phyloP scores from a whole-genome alignment of 1,140 invertebrate species.

The Oreohelix idahoensis region DNA sequence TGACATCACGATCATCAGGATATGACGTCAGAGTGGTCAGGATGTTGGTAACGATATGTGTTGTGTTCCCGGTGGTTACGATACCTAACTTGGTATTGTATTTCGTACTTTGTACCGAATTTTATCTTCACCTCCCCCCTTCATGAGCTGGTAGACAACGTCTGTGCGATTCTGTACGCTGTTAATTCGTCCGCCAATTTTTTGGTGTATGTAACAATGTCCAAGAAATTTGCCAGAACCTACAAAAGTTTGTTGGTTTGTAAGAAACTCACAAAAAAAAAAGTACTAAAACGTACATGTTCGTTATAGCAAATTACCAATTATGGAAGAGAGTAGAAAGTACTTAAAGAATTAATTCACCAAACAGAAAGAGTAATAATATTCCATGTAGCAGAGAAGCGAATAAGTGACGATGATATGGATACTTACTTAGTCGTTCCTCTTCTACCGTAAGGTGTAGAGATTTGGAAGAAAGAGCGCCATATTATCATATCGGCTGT shows the following conservation, averaged over 20 bases:
- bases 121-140: not conserved
- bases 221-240: conserved; percentile 18
- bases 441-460: no score
- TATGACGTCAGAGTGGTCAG: conserved; percentile 5
- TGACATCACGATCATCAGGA: not conserved
- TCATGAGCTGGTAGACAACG: not conserved
- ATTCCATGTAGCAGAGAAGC: no score
- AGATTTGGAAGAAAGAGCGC: no score
- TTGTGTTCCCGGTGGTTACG: not conserved
- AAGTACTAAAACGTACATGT: no score
- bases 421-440: no score
- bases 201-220: conserved; percentile 1
- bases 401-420: no score
- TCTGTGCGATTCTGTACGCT: not conserved
- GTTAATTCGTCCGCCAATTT: conserved; percentile 9
- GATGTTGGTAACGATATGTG: conserved; percentile 3
- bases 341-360: no score
- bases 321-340: no score
- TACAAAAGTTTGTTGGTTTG: not conserved
- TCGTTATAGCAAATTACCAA: no score
- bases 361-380: no score
- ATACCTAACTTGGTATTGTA: not conserved
- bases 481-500: no score
- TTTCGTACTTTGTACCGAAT: not conserved
- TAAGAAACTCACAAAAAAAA: no score